Percentiles rank a stretch among this genome's conserved stretches.
Conservation (phyloP, 2,888 invertebrate genomes). For the Bimastos eiseni region DNA sequence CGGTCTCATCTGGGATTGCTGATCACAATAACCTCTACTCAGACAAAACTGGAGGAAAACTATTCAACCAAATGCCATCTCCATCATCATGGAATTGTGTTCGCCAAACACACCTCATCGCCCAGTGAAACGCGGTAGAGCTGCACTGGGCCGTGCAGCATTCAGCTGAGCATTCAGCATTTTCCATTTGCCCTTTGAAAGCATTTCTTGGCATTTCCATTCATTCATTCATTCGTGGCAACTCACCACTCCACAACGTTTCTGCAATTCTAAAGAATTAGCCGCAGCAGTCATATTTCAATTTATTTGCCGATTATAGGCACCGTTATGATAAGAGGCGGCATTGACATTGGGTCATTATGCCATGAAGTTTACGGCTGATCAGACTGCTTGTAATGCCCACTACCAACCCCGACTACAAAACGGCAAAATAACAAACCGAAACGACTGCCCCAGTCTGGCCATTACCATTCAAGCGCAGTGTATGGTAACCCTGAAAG, state of each 20-base stretch:
- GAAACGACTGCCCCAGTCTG: background rate
- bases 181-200: background rate
- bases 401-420: background rate
- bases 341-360: background rate
- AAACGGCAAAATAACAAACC: background rate
- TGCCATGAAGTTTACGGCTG: slow-evolving; percentile 13
- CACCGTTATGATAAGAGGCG: background rate
- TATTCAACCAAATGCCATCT: background rate
- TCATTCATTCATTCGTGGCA: background rate
- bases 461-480: background rate
- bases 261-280: slow-evolving; percentile 6
- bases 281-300: background rate
- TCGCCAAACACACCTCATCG: background rate
- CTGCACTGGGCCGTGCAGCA: background rate
- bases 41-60: background rate
- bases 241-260: background rate
- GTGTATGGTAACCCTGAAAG: slow-evolving; percentile 7
- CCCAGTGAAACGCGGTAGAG: background rate
- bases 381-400: background rate
- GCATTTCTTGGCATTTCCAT: background rate
- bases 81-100: slow-evolving; percentile 13
- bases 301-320: slow-evolving; percentile 13
- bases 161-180: background rate
- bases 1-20: background rate
- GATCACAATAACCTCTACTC: background rate